phyloP scores from a whole-genome alignment of 2,888 invertebrate genomes.

The Siphlonurus alternatus region DNA sequence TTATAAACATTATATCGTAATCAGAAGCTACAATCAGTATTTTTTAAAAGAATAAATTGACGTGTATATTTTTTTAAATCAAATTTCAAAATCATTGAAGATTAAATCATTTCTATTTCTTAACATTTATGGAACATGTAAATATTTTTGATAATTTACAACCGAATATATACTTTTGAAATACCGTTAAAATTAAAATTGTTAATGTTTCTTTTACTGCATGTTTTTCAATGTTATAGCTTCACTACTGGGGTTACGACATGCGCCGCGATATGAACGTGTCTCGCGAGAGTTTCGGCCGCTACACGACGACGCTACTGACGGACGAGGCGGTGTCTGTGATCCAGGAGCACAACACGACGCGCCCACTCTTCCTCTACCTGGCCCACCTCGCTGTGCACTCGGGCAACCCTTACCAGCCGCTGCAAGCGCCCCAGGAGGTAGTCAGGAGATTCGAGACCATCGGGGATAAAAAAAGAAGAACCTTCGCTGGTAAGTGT shows the following conservation, averaged over 20 bases:
- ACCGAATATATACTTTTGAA: too few relatives aligned
- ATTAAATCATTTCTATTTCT: too few relatives aligned
- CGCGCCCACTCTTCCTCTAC: slow-evolving; percentile 47
- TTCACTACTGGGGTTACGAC: slow-evolving; percentile 33
- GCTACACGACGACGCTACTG: slow-evolving; percentile 46
- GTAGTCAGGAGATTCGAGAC: slow-evolving; percentile 47
- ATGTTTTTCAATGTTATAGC: too few relatives aligned
- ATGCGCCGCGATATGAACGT: slow-evolving; percentile 40
- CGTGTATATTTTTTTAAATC: too few relatives aligned
- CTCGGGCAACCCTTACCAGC: slow-evolving; percentile 40
- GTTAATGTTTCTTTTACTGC: too few relatives aligned
- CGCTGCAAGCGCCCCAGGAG: slow-evolving; percentile 54
- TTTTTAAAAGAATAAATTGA: too few relatives aligned
- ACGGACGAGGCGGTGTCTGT: slow-evolving; percentile 44
- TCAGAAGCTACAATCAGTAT: too few relatives aligned
- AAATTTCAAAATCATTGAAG: too few relatives aligned
- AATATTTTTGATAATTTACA: too few relatives aligned
- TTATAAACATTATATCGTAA: too few relatives aligned
- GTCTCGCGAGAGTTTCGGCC: slow-evolving; percentile 34
- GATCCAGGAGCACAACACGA: slow-evolving; percentile 32
- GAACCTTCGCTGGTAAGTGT: slow-evolving; percentile 46
- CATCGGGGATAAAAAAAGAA: slow-evolving; percentile 44
- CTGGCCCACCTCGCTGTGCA: slow-evolving; percentile 52
- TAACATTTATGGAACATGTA: too few relatives aligned
- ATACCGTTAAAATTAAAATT: too few relatives aligned